phyloP scores from a whole-genome alignment of 1,140 invertebrate species.

The Euglossa dilemma region DNA sequence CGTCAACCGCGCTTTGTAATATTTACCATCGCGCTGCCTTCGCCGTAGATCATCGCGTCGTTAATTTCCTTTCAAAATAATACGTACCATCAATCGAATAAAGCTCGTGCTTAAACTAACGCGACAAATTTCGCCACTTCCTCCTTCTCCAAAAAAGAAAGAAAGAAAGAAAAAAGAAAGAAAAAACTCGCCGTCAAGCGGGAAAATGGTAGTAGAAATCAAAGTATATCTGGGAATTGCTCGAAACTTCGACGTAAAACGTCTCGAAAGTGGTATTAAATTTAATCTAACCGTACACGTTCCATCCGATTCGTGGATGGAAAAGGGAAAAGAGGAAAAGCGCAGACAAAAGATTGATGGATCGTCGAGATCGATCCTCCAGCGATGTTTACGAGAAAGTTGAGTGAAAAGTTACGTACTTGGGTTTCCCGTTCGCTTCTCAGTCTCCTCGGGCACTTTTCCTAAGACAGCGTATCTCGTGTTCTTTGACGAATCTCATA shows the following conservation, averaged over 20 bases:
- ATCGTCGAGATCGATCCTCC: background rate
- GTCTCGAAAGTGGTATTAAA: background rate
- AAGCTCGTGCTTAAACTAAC: too few species aligned
- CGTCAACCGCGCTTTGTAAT: background rate
- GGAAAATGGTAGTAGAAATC: too few species aligned
- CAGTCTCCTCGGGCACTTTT: conserved; percentile 7
- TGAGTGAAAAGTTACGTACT: conserved; percentile 43
- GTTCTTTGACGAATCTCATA: conserved; percentile 41
- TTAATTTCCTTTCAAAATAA: background rate
- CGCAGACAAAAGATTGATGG: background rate
- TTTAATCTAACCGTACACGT: background rate
- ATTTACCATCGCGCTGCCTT: background rate
- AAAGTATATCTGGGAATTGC: too few species aligned
- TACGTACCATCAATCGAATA: too few species aligned
- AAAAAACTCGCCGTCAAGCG: too few species aligned
- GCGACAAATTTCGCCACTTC: too few species aligned
- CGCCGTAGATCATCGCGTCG: background rate
- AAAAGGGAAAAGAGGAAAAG: background rate
- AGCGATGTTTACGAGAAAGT: background rate
- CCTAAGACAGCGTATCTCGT: conserved; percentile 9
- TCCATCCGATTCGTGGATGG: too few species aligned
- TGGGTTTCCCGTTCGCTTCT: conserved; percentile 5
- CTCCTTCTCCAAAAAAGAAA: too few species aligned
- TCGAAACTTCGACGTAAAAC: too few species aligned
- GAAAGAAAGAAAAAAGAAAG: too few species aligned